These are phyloP conservation scores for Pseudomyrmex dendroicus DNA, from an alignment of 1,140 invertebrate genomes.

Conservation along the genomic window DNA sequence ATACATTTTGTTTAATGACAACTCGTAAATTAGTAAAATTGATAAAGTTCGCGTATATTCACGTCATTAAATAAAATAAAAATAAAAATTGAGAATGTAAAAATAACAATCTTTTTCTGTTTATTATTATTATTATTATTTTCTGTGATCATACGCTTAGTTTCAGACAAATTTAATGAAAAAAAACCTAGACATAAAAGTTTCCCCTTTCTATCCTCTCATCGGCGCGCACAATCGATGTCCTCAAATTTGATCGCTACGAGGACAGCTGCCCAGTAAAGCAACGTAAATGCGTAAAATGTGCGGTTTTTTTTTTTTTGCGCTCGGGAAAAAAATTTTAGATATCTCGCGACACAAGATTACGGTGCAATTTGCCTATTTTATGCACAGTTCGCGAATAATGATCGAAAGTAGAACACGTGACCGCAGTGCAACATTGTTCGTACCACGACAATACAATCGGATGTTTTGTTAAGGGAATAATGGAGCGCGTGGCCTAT, in stretches of 20 bases:
- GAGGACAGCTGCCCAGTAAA: constrained; percentile 62
- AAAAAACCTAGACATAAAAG: not conserved
- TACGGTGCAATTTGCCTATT: constrained; percentile 78
- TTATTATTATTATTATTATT: too few relatives aligned
- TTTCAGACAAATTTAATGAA: not conserved
- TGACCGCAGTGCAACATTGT: constrained; percentile 79
- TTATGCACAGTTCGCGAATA: constrained; percentile 80
- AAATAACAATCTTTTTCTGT: too few relatives aligned
- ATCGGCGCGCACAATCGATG: too few relatives aligned
- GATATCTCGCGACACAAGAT: not conserved
- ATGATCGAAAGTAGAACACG: constrained; percentile 83
- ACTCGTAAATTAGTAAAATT: not conserved
- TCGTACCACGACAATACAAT: constrained; percentile 82
- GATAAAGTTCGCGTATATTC: not conserved
- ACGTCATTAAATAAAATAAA: not conserved
- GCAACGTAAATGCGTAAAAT: not conserved
- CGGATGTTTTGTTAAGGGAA: constrained; percentile 82
- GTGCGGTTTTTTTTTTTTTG: not conserved
- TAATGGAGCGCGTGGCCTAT: constrained; percentile 84
- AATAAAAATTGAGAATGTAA: not conserved
- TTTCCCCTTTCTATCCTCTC: too few relatives aligned
- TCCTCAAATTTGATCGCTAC: constrained; percentile 17
- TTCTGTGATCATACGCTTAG: too few relatives aligned
- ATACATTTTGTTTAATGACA: not conserved
- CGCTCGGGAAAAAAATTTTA: constrained; percentile 10